Percentiles rank a stretch among this genome's conserved stretches.
phyloP scores from a whole-genome alignment of 1,140 invertebrate species.

The Papilio helenus region DNA sequence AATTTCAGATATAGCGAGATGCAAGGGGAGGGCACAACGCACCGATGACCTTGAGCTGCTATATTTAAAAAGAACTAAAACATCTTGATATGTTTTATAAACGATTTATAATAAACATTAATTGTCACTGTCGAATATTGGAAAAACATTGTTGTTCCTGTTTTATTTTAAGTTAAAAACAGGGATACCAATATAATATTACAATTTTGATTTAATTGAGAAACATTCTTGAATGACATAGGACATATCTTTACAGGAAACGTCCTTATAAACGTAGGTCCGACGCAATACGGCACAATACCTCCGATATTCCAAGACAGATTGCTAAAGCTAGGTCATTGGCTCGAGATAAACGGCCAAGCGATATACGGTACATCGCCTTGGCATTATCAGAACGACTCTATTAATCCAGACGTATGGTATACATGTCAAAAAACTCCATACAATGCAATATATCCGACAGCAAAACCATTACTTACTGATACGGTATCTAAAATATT shows the following conservation, averaged over 20 bases:
- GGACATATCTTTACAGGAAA: conserved; percentile 83
- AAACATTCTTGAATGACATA: background rate
- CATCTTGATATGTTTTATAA: too few relatives aligned
- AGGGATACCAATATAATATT: too few relatives aligned
- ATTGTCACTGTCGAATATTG: too few relatives aligned
- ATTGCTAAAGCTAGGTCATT: conserved; percentile 88
- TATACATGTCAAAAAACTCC: conserved; percentile 85
- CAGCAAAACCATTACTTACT: conserved; percentile 43
- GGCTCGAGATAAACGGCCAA: conserved; percentile 94
- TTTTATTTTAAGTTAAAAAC: too few relatives aligned
- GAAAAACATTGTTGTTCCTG: too few relatives aligned
- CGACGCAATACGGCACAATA: conserved; percentile 94
- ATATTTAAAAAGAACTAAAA: too few relatives aligned
- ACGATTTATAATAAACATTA: too few relatives aligned
- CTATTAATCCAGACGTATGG: conserved; percentile 88
- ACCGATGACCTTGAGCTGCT: too few relatives aligned
- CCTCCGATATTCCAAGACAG: conserved; percentile 95
- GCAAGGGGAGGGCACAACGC: too few relatives aligned
- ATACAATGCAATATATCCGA: conserved; percentile 55
- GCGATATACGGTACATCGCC: conserved; percentile 92
- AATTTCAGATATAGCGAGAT: too few relatives aligned
- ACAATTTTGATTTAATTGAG: too few relatives aligned
- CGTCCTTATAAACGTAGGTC: conserved; percentile 94
- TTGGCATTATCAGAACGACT: conserved; percentile 93
- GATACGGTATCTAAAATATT: conserved; percentile 82